Evolutionary conservation across 2,888 invertebrate species (phyloP).

Genomic region (Cyclophora punctaria): DNA sequence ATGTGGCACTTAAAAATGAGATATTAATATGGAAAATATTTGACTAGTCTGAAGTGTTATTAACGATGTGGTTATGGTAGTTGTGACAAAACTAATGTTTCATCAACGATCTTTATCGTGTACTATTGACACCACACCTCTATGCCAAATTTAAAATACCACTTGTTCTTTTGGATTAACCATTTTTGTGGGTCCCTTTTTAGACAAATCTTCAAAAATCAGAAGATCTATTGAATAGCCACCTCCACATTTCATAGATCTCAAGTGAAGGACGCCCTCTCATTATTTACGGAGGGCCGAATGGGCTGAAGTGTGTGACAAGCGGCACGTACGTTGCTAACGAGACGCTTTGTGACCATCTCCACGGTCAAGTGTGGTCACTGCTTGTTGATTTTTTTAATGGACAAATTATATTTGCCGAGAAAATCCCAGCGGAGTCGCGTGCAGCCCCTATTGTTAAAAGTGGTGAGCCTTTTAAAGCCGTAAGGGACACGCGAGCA

Average conservation of each 20-base stretch:
- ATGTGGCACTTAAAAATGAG: constrained; percentile 7
- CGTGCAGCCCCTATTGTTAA: constrained; percentile 42
- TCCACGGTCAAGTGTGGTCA: constrained; percentile 61
- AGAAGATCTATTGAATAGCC: constrained; percentile 20
- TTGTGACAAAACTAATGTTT: no score
- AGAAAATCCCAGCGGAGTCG: constrained; percentile 43
- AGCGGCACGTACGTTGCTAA: constrained; percentile 72
- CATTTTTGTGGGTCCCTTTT: no score
- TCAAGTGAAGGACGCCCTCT: constrained; percentile 54
- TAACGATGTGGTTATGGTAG: no score
- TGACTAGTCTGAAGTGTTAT: no score
- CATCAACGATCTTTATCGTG: no score
- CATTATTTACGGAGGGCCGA: constrained; percentile 75
- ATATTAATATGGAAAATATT: not conserved
- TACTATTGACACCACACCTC: no score
- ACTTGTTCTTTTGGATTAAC: no score
- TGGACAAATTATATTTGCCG: constrained; percentile 69
- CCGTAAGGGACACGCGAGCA: constrained; percentile 43
- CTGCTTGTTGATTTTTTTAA: constrained; percentile 70
- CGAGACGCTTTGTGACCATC: constrained; percentile 75
- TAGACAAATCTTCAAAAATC: no score
- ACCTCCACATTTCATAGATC: constrained; percentile 34
- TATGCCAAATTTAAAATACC: no score
- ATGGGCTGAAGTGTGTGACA: constrained; percentile 68
- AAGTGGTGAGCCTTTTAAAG: constrained; percentile 57